Evolutionary conservation across 30 jellyfish, hydroid and myxozoan genomes (phyloP).

Genomic region (Chrysaora quinquecirrha): DNA sequence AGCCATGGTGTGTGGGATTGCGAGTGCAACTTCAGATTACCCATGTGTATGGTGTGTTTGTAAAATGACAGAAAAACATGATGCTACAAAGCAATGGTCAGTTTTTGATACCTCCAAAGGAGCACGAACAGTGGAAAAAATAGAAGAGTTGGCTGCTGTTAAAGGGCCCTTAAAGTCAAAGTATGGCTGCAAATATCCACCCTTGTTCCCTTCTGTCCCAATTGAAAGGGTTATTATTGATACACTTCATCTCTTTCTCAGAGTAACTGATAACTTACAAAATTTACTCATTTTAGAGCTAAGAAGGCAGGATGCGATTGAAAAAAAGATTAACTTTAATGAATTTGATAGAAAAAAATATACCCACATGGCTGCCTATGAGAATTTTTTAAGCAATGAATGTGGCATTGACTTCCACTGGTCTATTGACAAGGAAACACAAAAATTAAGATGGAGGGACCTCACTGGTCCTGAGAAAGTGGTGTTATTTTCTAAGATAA

Average conservation of each 20-base stretch:
- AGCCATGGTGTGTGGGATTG: slow-evolving; percentile 36
- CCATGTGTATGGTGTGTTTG: slow-evolving; percentile 50
- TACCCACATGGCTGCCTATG: slow-evolving; percentile 20
- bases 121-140: slow-evolving; percentile 12
- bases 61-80: neutral
- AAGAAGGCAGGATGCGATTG: slow-evolving; percentile 9
- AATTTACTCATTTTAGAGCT: slow-evolving; percentile 23
- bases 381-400: slow-evolving; percentile 3
- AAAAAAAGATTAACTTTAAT: neutral
- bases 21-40: slow-evolving; percentile 19
- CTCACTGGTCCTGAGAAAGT: slow-evolving; percentile 55
- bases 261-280: slow-evolving; percentile 18
- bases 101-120: neutral
- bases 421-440: neutral
- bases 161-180: neutral
- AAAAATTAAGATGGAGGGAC: slow-evolving; percentile 1
- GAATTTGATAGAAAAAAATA: neutral
- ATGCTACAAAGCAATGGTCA: slow-evolving; percentile 5
- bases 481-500: neutral
- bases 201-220: slow-evolving; percentile 17
- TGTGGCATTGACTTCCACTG: slow-evolving; percentile 4
- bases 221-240: slow-evolving; percentile 12
- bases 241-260: too few species aligned
- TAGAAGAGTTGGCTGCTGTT: neutral
- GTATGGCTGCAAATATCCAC: slow-evolving; percentile 13